Evolutionary conservation across 64 coral and sea anemone genomes (phyloP).

Genomic region (Hydrozoanthus tunicans): DNA sequence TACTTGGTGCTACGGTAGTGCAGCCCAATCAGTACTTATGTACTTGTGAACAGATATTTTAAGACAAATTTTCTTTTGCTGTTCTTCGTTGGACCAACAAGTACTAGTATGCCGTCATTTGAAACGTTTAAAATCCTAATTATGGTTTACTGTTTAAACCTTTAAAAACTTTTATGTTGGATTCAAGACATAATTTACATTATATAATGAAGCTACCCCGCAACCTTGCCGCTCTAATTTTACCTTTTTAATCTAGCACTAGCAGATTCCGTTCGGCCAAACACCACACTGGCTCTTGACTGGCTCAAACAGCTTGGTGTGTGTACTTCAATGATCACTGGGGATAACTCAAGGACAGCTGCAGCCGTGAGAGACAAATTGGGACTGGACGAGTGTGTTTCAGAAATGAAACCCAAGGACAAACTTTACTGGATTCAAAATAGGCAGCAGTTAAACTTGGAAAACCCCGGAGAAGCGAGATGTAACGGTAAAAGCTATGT

Average conservation of each 20-base stretch:
- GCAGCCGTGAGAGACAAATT: constrained; percentile 82
- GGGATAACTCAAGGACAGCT: constrained; percentile 93
- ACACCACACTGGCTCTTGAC: constrained; percentile 49
- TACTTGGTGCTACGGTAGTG: no score
- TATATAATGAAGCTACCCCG: background rate
- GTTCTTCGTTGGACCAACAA: no score
- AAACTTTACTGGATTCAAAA: constrained; percentile 91
- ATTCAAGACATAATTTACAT: no score
- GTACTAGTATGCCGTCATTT: no score
- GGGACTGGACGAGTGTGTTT: constrained; percentile 76
- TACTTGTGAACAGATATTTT: no score
- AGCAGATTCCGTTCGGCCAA: constrained; percentile 77
- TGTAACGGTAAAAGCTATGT: background rate
- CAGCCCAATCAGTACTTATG: no score
- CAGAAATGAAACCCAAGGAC: constrained; percentile 97
- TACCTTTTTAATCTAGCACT: constrained; percentile 44
- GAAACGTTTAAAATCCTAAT: no score
- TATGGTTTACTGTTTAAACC: no score
- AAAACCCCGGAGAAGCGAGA: background rate
- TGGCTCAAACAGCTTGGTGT: constrained; percentile 82
- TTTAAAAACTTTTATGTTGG: no score
- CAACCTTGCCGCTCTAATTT: background rate
- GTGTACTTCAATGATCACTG: constrained; percentile 93
- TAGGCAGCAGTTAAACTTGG: constrained; percentile 30
- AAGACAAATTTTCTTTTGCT: no score